Evolutionary conservation across 1,140 invertebrate species (phyloP).

Genomic region (Babylonia areolata): DNA sequence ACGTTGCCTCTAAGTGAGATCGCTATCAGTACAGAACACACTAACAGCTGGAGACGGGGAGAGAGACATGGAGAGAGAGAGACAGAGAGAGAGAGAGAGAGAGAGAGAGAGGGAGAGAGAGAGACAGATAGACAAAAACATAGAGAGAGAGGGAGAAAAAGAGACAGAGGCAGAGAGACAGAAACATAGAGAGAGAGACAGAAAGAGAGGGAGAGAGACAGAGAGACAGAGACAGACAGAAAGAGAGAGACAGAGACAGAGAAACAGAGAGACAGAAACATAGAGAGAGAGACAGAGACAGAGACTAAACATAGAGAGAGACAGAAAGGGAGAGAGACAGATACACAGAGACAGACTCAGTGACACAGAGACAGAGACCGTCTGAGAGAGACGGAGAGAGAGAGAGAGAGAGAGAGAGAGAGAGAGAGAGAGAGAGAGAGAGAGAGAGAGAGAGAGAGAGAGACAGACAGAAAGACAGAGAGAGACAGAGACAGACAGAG

Average conservation of each 20-base stretch:
- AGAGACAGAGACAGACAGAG: neutral
- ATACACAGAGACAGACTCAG: too few relatives aligned
- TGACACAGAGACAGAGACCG: neutral
- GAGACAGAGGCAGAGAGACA: neutral
- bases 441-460: neutral
- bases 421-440: constrained; percentile 5
- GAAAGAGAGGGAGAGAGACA: too few relatives aligned
- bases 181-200: too few relatives aligned
- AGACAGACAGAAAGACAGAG: too few relatives aligned
- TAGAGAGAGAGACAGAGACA: neutral
- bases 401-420: neutral
- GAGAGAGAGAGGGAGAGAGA: neutral
- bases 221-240: too few relatives aligned
- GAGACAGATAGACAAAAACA: neutral
- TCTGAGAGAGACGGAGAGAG: neutral
- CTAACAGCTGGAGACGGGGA: too few relatives aligned
- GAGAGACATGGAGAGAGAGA: too few relatives aligned
- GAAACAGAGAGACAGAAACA: neutral
- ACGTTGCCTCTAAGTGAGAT: too few relatives aligned
- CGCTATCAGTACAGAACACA: too few relatives aligned
- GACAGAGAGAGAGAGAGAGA: neutral
- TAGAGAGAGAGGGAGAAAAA: too few relatives aligned
- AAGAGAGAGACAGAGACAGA: neutral
- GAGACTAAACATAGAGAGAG: neutral
- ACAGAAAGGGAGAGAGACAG: too few relatives aligned